A percentile compares a stretch with the other conserved stretches of the same genome.
These are phyloP conservation scores for Egretta garzetta DNA, from an alignment of 2,113 vertebrate genomes.

Conservation along the genomic window DNA sequence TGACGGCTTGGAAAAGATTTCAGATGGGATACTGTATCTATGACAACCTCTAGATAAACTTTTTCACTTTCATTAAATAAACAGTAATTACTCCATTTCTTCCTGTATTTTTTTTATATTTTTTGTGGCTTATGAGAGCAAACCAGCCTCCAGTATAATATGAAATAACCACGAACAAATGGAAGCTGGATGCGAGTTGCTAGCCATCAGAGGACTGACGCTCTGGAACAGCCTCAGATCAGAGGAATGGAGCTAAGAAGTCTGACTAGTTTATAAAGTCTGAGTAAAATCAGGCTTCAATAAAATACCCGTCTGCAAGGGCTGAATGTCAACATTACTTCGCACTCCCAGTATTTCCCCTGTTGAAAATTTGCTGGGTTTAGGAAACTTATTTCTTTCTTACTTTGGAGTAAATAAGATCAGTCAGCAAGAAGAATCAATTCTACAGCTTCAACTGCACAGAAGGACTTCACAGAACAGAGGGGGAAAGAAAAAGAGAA, in stretches of 20 bases:
- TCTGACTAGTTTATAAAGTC: neutral
- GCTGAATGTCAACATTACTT: neutral
- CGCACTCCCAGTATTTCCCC: neutral
- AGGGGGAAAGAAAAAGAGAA: neutral
- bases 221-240: neutral
- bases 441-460: neutral
- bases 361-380: neutral
- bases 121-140: neutral
- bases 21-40: neutral
- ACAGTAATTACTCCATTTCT: neutral
- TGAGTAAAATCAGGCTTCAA: neutral
- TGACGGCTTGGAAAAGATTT: neutral
- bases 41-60: neutral
- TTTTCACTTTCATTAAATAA: neutral
- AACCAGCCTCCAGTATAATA: neutral
- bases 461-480: neutral
- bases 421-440: neutral
- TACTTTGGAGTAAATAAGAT: neutral
- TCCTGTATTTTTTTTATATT: neutral
- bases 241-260: neutral
- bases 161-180: neutral
- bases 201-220: neutral
- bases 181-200: neutral
- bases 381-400: neutral
- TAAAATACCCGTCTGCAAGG: neutral